Evolutionary conservation across 2,113 vertebrate species (phyloP), one percentile per base, ranked within the genome.

Genomic region (Mirza zaza): DNA sequence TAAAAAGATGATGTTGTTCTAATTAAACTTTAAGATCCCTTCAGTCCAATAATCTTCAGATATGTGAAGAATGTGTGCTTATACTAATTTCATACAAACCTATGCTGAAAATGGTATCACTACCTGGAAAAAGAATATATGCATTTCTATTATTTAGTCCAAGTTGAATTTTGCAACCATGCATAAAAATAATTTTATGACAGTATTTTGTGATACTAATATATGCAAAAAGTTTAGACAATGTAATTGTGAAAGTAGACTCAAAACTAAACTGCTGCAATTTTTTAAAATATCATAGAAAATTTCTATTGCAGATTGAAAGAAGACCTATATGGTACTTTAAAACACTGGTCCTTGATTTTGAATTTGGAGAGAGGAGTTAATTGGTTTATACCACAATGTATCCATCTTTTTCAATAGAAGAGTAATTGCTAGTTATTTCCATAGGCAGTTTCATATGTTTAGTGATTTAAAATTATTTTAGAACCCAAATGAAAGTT

Each of bases 341-440:
- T 42, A 65, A 87, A 71, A 61, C 11, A 29, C 20, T 20, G 18
- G 25, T 65, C 23, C 42, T 83, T 75, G 15, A 65, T 57, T 87
- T 87, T 91, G 34, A 48, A 80, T 94, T 77, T 75, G 29, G 42
- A 92, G 23, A 86, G 45, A 77, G 23, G 32, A 67, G 73, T 94
- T 71, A 68, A 25, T 50, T 18, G 36, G 4, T 25, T 86, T 87
- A 29, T 50, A n/a, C 8, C 65, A 83, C 1, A 21, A 52, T 81
- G 87, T 94, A 48, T 85, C 68, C 15, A 55, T 71, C 23, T 84
- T 87, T 91, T 89, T 29, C 83, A 96, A 75, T 57, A 80, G 59
- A 71, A 94, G 70, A 65, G 17, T 65, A 90, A 87, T 87, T 87
- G 27, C 48, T 87, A 75, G 80, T 39, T 76, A 52, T 86, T 87